Base-by-base conservation (phyloP, 2,113 vertebrate genomes). In the Geococcyx californianus region DNA sequence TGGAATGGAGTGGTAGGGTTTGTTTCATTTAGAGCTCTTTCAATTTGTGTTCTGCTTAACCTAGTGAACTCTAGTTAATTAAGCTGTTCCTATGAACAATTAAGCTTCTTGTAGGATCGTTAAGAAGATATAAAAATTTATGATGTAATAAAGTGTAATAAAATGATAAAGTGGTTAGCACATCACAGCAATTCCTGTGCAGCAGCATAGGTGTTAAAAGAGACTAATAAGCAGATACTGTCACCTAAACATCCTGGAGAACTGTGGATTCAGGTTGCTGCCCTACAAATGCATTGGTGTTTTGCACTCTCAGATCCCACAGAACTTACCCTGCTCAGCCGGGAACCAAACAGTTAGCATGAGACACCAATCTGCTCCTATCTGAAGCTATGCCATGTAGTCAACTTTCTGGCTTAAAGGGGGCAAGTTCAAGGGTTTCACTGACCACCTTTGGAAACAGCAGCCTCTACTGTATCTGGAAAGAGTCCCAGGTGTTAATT, bases 61-160 rank as follows among this genome's bases (percentile, higher is more conserved):
- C 97, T 96, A 87, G 79, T 98, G 97, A 98, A 97, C 97, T 97
- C 95, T 82, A 95, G 96, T 98, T 98, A 98, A 98, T 98, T 98
- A 98, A 97, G 97, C 97, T 97, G 95, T 97, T 97, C 96, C 97
- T 97, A 98, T 96, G 98, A 98, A 98, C 98, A 98, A 98, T 98
- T 98, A 98, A 97, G 94, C 90, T 96, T 98, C 97, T 96, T 97
- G 95, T 97, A 98, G 97, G 95, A 98, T 98, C 95, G n/a, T 98
- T 98, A 98, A 97, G 94, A 97, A 98, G 97, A 98, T 96, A 97
- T 98, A 98, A 98, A 98, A 98, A 97, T 98, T 98, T 98, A 98
- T 98, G 97, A 97, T 97, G 97, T 98, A 98, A 97, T 98, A 98
- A 98, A 98, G 82, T 85, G 91, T 94, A 97, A 97, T 98, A 98